These are phyloP conservation scores for Plestiodon gilberti DNA, from an alignment of 2,113 vertebrate species.

Conservation along the genomic window DNA sequence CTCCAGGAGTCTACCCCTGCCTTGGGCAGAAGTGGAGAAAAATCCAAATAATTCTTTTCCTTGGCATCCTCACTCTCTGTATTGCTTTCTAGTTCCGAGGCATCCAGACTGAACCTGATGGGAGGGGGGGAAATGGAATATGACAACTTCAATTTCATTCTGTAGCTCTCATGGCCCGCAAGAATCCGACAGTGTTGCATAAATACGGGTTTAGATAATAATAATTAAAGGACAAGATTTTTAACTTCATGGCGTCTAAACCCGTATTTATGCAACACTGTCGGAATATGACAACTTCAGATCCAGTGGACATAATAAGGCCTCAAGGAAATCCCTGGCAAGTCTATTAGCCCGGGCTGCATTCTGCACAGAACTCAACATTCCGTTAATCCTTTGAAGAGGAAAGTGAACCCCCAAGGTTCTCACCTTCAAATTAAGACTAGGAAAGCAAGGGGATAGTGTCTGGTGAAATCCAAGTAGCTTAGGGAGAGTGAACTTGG, in stretches of 20 bases:
- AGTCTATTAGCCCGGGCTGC: neutral
- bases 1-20: conserved; percentile 49
- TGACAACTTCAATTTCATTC: too few relatives aligned
- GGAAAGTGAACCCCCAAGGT: neutral
- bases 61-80: conserved; percentile 74
- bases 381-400: neutral
- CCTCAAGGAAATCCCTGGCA: neutral
- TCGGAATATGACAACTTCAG: too few relatives aligned
- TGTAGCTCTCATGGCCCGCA: too few relatives aligned
- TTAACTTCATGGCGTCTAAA: too few relatives aligned
- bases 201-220: too few relatives aligned
- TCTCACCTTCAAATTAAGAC: neutral
- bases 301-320: neutral
- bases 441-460: too few relatives aligned
- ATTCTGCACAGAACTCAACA: neutral
- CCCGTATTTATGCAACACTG: too few relatives aligned
- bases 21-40: conserved; percentile 49
- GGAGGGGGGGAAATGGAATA: neutral
- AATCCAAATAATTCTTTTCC: conserved; percentile 45
- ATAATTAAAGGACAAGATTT: too few relatives aligned
- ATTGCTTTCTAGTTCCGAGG: conserved; percentile 77
- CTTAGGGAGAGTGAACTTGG: neutral
- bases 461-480: neutral
- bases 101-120: conserved; percentile 85
- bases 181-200: too few relatives aligned